Conservation (phyloP, 2,113 vertebrate genomes). For the Tricholaema leucomelas region DNA sequence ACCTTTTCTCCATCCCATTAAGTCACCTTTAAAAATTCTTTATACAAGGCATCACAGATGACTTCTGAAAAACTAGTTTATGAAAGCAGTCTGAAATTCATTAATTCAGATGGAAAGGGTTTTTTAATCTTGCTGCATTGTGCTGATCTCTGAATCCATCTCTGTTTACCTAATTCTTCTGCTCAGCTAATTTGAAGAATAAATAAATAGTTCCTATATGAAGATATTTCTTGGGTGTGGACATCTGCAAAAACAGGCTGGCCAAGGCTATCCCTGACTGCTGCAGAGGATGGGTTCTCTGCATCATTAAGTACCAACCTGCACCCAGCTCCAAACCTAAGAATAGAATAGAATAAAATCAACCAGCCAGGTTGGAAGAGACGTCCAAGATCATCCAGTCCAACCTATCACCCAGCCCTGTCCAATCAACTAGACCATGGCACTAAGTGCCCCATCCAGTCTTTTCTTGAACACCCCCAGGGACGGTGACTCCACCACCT, state of each 20-base stretch:
- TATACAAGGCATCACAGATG: constrained; percentile 72
- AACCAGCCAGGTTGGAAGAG: too few species aligned
- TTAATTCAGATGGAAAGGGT: constrained; percentile 42
- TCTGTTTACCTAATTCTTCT: constrained; percentile 51
- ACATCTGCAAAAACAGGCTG: background rate
- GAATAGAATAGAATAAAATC: too few species aligned
- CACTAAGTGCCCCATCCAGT: too few species aligned
- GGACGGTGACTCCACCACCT: too few species aligned
- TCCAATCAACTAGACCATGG: too few species aligned
- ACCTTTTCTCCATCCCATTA: constrained; percentile 91
- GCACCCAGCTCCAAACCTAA: background rate
- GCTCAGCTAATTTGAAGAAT: constrained; percentile 52
- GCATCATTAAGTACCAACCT: background rate
- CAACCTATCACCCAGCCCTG: too few species aligned
- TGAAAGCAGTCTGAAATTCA: constrained; percentile 55
- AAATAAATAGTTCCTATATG: constrained; percentile 56
- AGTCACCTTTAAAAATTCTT: constrained; percentile 86
- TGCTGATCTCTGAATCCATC: constrained; percentile 49
- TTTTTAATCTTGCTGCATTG: constrained; percentile 43
- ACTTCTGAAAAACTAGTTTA: constrained; percentile 57
- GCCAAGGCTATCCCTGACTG: background rate
- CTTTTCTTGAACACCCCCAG: too few species aligned
- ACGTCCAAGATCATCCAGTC: too few species aligned
- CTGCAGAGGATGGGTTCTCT: background rate
- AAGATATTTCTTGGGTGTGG: background rate